These are phyloP conservation scores for Podotricha telesiphe DNA, from an alignment of 2,888 invertebrate genomes.

Conservation along the genomic window DNA sequence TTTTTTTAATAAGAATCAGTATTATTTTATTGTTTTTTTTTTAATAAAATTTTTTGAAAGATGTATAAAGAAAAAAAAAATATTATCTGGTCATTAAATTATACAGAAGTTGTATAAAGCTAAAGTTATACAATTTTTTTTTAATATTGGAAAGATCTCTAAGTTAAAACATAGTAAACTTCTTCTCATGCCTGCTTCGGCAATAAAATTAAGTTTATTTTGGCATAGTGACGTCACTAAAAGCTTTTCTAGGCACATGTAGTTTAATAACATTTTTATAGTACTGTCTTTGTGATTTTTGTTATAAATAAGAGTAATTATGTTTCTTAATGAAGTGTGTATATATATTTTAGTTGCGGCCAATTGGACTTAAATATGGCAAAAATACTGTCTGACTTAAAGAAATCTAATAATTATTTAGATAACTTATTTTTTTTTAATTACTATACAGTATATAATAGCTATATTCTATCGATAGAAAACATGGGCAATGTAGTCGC, in stretches of 20 bases:
- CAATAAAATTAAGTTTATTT: slow-evolving; percentile 29
- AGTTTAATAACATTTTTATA: slow-evolving; percentile 10
- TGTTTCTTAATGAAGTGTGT: not conserved
- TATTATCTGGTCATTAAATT: no score
- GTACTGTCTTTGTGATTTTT: not conserved
- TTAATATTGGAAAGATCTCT: not conserved
- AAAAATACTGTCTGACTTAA: no score
- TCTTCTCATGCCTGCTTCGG: slow-evolving; percentile 13
- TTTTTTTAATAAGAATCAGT: no score
- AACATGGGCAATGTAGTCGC: not conserved
- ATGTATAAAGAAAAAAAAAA: no score
- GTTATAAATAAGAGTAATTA: not conserved
- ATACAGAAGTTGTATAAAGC: not conserved
- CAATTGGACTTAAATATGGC: no score
- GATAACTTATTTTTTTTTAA: no score
- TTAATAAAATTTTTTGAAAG: no score
- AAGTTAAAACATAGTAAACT: not conserved
- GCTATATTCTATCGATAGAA: slow-evolving; percentile 1
- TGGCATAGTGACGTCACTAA: slow-evolving; percentile 20
- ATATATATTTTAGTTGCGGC: not conserved
- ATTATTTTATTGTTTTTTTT: no score
- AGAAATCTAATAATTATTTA: no score
- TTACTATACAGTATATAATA: no score
- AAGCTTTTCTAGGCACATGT: slow-evolving; percentile 25
- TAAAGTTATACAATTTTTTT: not conserved